Base-by-base conservation (phyloP, 1,140 invertebrate genomes). In the Ostrea denselamellosa region DNA sequence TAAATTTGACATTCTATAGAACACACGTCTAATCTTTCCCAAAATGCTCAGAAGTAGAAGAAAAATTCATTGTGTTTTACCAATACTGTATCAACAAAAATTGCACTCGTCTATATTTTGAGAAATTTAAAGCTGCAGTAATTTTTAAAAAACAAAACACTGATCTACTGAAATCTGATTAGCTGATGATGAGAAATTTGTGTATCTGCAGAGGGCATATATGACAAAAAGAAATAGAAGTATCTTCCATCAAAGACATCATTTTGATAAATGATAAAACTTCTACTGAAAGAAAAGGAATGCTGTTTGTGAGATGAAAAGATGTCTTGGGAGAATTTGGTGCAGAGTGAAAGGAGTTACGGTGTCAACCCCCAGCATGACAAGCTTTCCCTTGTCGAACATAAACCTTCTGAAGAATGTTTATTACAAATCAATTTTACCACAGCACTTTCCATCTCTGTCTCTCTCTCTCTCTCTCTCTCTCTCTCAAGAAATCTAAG, bases 141-240 rank as follows among this genome's bases (percentile, higher is more conserved):
- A 1, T 44, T 44, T 44, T 44, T 44, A 2, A n/a, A n/a, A n/a
- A n/a, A n/a, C n/a, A 2, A 2, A 44, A 44, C 34, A 44, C 5
- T 5, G 34, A 44, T 2, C 34, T 5, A 44, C 5, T 44, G 17
- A 62, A 62, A 62, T 62, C n/a, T 62, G 14, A 62, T 62, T 62
- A 62, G 56, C 56, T 62, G 34, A 17, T 62, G 56, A 7, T 7
- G 7, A 19, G 56, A 62, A 62, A 62, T 19, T 19, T n/a, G 56
- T 62, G 17, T n/a, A 17, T n/a, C 56, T 62, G 5, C 34, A 44
- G 34, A 44, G 56, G n/a, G 56, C n/a, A 62, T 2, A 7, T 19
- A n/a, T 62, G 56, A n/a, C 56, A 62, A 62, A 62, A 62, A 62
- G 56, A 62, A 62, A 62, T 5, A n/a, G n/a, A 62, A 62, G n/a